Percentiles rank a stretch among this genome's conserved stretches.
Conservation (phyloP, 2,888 invertebrate species). For the Aporophyla nigra region DNA sequence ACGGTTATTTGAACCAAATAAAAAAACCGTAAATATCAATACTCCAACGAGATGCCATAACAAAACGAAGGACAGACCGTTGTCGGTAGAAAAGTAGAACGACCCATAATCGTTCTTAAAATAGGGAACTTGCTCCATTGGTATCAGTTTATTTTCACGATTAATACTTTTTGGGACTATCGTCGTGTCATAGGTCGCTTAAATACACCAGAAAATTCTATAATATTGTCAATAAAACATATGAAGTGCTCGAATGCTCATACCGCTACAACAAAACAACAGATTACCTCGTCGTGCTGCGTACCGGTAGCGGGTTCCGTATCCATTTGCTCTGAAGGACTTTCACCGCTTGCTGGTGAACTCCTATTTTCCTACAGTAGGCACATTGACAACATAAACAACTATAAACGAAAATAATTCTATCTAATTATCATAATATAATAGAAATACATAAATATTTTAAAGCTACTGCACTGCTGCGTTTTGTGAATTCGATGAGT, state of each 20-base stretch:
- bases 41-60: no score
- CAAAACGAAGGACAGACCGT: no score
- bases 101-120: not conserved
- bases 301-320: constrained; percentile 69
- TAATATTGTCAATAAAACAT: constrained; percentile 18
- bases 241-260: constrained; percentile 23
- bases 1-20: no score
- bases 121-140: not conserved
- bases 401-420: constrained; percentile 62
- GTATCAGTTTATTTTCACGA: not conserved
- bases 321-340: constrained; percentile 73
- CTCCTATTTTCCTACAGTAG: constrained; percentile 77
- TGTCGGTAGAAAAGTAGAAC: no score
- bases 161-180: not conserved
- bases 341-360: constrained; percentile 72
- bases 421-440: constrained; percentile 42
- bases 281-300: constrained; percentile 76
- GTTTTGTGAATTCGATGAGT: constrained; percentile 33
- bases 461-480: constrained; percentile 9
- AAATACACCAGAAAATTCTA: constrained; percentile 21
- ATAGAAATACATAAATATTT: constrained; percentile 35
- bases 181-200: constrained; percentile 9
- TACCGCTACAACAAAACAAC: constrained; percentile 50
- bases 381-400: constrained; percentile 77
- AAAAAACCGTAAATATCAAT: no score